Conservation (phyloP, 2,113 vertebrate species). For the Procavia capensis region DNA sequence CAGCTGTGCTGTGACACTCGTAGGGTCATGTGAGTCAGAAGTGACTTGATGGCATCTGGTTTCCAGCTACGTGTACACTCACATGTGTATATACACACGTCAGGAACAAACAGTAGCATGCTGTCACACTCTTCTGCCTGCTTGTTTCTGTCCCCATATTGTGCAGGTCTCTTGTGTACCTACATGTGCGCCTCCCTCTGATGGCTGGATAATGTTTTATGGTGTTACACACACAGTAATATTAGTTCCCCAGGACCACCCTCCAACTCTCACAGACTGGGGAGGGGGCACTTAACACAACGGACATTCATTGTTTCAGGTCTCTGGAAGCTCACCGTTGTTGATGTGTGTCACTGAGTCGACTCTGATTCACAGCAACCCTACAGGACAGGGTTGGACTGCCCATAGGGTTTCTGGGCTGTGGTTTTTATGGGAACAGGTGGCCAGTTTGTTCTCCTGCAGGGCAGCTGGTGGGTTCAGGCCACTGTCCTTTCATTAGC, state of each 20-base stretch:
- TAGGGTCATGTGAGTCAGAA: too few relatives aligned
- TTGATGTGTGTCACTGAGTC: too few relatives aligned
- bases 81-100: too few relatives aligned
- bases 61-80: too few relatives aligned
- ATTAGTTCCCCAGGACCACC: background rate
- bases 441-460: background rate
- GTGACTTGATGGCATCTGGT: too few relatives aligned
- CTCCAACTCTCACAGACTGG: too few relatives aligned
- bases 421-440: background rate
- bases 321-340: too few relatives aligned
- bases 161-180: constrained; percentile 16
- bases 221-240: background rate
- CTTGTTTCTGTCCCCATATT: background rate
- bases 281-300: too few relatives aligned
- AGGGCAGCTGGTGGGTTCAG: background rate
- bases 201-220: background rate
- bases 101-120: background rate
- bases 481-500: background rate
- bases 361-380: too few relatives aligned
- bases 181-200: constrained; percentile 36
- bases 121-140: background rate
- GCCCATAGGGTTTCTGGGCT: background rate
- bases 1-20: too few relatives aligned
- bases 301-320: too few relatives aligned
- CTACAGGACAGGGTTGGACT: too few relatives aligned